Evolutionary conservation across 2,797 vertebrate species (phyloP).

Genomic region (Pseudochirops corinnae): DNA sequence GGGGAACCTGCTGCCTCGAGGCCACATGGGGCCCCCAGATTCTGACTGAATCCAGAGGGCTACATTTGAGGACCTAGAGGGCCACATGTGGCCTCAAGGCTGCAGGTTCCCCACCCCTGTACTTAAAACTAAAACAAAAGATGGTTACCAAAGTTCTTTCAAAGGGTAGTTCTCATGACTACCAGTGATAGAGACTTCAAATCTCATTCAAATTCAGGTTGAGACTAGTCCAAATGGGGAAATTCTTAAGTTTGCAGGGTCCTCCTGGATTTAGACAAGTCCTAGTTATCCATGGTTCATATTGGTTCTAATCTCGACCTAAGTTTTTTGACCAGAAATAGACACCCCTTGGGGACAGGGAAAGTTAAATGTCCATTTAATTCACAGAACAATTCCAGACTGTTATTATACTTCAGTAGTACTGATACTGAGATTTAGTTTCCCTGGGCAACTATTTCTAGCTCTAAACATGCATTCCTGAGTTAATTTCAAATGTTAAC

Average conservation of each 20-base stretch:
- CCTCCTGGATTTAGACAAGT: neutral
- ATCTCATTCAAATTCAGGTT: conserved; percentile 50
- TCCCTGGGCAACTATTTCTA: conserved; percentile 52
- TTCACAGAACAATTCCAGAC: conserved; percentile 58
- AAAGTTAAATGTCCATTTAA: conserved; percentile 24
- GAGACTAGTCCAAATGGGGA: conserved; percentile 47
- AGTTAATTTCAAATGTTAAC: conserved; percentile 56
- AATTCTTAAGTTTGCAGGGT: conserved; percentile 18
- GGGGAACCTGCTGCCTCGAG: too few relatives aligned
- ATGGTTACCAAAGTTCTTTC: conserved; percentile 37
- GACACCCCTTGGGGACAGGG: conserved; percentile 29
- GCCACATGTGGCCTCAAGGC: too few relatives aligned
- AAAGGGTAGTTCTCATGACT: conserved; percentile 3
- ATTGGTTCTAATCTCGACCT: conserved; percentile 47
- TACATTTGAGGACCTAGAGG: too few relatives aligned
- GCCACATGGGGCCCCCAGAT: too few relatives aligned
- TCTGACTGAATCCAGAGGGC: too few relatives aligned
- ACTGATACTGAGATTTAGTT: conserved; percentile 61
- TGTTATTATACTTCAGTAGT: conserved; percentile 50
- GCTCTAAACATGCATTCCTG: conserved; percentile 47
- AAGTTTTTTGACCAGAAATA: conserved; percentile 53
- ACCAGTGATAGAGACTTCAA: neutral
- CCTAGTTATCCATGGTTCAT: conserved; percentile 31
- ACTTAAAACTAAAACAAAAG: conserved; percentile 61
- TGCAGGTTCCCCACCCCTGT: too few relatives aligned